Percentiles rank a stretch among this genome's conserved stretches.
These are phyloP conservation scores for Drosophila meridiana DNA, from an alignment of 2,888 invertebrate species.

Conservation along the genomic window DNA sequence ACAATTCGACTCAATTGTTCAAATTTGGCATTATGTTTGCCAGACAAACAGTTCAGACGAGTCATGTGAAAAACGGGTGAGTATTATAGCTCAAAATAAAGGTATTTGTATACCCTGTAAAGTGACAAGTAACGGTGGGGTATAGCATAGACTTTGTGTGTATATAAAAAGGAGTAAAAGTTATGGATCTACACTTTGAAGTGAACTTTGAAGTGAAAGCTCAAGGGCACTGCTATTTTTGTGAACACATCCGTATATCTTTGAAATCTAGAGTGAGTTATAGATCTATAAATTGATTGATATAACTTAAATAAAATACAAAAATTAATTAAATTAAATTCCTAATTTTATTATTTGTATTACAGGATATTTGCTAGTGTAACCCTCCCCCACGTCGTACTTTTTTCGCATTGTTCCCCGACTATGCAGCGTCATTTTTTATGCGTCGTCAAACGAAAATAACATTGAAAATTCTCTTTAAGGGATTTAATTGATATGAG, in stretches of 20 bases:
- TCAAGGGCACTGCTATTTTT: too few relatives aligned
- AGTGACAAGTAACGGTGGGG: background rate
- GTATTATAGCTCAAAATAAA: slow-evolving; percentile 4
- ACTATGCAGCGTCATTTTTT: slow-evolving; percentile 31
- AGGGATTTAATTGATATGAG: slow-evolving; percentile 53
- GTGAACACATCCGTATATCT: too few relatives aligned
- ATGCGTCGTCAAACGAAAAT: slow-evolving; percentile 12
- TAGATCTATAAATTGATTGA: background rate
- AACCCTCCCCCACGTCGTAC: fast-evolving
- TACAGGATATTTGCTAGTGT: slow-evolving; percentile 18
- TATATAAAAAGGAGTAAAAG: background rate
- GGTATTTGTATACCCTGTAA: slow-evolving; percentile 14
- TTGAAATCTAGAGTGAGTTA: too few relatives aligned
- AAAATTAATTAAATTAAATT: too few relatives aligned
- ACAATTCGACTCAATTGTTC: slow-evolving; percentile 52
- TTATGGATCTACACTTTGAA: too few relatives aligned
- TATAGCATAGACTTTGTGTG: background rate
- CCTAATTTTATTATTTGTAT: too few relatives aligned
- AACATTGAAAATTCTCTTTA: slow-evolving; percentile 26
- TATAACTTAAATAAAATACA: too few relatives aligned
- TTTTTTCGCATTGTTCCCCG: slow-evolving; percentile 29
- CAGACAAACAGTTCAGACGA: slow-evolving; percentile 46
- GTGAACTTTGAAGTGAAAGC: too few relatives aligned
- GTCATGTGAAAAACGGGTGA: slow-evolving; percentile 43
- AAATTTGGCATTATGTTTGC: slow-evolving; percentile 58